Conservation (phyloP, 2,797 vertebrate species). For the Rhinogobio ventralis region DNA sequence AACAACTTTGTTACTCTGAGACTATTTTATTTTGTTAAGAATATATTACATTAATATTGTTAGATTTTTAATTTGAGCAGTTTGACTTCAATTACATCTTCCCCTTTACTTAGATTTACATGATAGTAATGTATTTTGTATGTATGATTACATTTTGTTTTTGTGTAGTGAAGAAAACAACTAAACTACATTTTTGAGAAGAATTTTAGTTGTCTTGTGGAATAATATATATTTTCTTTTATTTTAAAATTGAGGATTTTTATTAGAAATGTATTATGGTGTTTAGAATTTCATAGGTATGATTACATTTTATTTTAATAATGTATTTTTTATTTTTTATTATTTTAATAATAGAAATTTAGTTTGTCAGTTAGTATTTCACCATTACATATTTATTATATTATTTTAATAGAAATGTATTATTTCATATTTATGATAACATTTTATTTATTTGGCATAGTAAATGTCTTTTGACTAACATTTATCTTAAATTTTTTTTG, state of each 20-base stretch:
- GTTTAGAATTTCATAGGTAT: neutral
- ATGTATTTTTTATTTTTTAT: neutral
- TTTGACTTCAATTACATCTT: neutral
- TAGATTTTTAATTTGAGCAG: neutral
- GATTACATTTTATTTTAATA: neutral
- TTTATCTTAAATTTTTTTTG: neutral
- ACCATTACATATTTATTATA: neutral
- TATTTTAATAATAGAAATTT: neutral
- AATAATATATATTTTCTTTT: neutral
- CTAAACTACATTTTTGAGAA: neutral
- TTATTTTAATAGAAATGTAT: neutral
- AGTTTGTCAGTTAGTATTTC: neutral
- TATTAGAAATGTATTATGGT: too few relatives aligned
- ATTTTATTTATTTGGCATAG: neutral
- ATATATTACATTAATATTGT: neutral
- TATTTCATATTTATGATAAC: neutral
- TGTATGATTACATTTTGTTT: neutral
- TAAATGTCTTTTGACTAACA: neutral
- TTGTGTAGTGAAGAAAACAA: neutral
- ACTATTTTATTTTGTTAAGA: neutral
- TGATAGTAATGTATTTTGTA: neutral
- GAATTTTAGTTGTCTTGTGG: neutral
- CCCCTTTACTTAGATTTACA: too few relatives aligned
- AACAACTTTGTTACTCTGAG: neutral
- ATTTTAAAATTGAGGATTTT: neutral